These are phyloP conservation scores for Heliothis virescens DNA, from an alignment of 1,140 invertebrate species.

Conservation along the genomic window DNA sequence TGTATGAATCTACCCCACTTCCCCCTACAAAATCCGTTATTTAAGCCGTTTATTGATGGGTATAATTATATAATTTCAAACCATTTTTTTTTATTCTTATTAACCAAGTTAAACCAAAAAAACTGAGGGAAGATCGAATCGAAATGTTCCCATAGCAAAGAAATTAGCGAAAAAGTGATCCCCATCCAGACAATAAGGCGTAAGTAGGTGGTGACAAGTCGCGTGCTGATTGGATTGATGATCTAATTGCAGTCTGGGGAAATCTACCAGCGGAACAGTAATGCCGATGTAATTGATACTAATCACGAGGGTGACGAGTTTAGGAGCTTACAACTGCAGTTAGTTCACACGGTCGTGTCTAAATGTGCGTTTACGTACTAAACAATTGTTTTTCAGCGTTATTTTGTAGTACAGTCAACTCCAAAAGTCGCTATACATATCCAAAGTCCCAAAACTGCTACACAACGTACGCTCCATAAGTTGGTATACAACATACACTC, in stretches of 20 bases:
- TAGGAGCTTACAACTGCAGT: neutral
- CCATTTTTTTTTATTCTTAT: too few species aligned
- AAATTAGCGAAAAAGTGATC: too few species aligned
- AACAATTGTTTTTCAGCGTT: neutral
- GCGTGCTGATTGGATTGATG: constrained; percentile 58
- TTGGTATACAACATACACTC: too few species aligned
- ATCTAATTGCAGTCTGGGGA: constrained; percentile 57
- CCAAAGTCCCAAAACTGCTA: too few species aligned
- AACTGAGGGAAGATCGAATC: too few species aligned
- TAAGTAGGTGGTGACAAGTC: constrained; percentile 55
- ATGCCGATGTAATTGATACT: constrained; percentile 52
- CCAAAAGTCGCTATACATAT: too few species aligned
- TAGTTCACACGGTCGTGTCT: constrained; percentile 2
- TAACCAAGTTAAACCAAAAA: too few species aligned
- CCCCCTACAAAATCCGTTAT: neutral
- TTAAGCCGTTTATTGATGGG: neutral
- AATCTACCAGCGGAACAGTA: constrained; percentile 48
- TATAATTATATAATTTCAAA: neutral
- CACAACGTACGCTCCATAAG: too few species aligned
- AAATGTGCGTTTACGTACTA: neutral
- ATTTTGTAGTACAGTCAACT: too few species aligned
- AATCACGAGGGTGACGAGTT: neutral
- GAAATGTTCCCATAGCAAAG: too few species aligned
- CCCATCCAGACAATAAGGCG: constrained; percentile 6
- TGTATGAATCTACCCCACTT: too few species aligned